Conservation (phyloP, 1,140 invertebrate genomes). For the Contarinia nasturtii region DNA sequence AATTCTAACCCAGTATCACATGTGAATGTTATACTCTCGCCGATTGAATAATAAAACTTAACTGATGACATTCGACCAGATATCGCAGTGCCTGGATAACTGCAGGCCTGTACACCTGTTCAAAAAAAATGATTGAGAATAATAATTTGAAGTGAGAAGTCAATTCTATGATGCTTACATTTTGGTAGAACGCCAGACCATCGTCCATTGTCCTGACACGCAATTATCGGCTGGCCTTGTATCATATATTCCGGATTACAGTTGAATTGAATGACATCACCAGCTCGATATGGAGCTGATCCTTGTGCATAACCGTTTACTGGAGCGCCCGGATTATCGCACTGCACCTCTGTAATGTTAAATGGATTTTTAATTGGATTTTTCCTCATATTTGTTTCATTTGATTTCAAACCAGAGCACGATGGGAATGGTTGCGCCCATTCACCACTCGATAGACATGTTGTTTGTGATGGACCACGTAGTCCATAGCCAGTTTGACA, state of each 20-base stretch:
- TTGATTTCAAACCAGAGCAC: slow-evolving; percentile 37
- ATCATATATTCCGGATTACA: slow-evolving; percentile 77
- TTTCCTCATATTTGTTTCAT: not conserved
- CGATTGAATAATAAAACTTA: slow-evolving; percentile 71
- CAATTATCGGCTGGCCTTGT: slow-evolving; percentile 62
- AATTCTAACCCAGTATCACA: slow-evolving; percentile 58
- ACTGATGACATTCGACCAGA: slow-evolving; percentile 66
- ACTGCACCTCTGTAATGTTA: slow-evolving; percentile 44
- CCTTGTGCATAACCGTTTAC: slow-evolving; percentile 58
- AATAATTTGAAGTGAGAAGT: slow-evolving; percentile 3
- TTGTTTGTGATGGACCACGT: slow-evolving; percentile 48
- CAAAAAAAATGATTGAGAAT: no score
- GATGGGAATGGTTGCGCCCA: slow-evolving; percentile 57
- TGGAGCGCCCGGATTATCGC: slow-evolving; percentile 44
- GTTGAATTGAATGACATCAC: slow-evolving; percentile 66
- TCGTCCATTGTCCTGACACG: slow-evolving; percentile 70
- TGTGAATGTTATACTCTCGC: slow-evolving; percentile 67
- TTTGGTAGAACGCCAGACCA: slow-evolving; percentile 70
- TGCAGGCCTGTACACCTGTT: slow-evolving; percentile 60
- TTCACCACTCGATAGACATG: slow-evolving; percentile 56
- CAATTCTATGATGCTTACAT: slow-evolving; percentile 38
- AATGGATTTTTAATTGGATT: slow-evolving; percentile 9
- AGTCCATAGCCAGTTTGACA: slow-evolving; percentile 62
- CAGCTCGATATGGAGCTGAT: slow-evolving; percentile 50
- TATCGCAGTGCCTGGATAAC: slow-evolving; percentile 67